Base-by-base conservation (phyloP, 2,888 invertebrate genomes). In the Apodemia zela region DNA sequence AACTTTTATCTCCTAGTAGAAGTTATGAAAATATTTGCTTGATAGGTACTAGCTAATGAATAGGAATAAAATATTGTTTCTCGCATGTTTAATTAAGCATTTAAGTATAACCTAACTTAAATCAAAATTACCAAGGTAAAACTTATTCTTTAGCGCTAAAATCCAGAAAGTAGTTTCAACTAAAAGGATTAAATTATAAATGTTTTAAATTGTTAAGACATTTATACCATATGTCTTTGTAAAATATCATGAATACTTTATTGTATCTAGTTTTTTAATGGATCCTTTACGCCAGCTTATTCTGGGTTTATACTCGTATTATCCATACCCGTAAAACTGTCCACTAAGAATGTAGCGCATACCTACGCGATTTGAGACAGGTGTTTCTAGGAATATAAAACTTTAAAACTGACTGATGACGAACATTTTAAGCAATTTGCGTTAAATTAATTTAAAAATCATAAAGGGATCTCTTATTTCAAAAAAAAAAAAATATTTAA, bases 21-120 rank as follows among this genome's bases (percentile, higher is more conserved):
- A 13, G 13, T 51, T 13, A 51, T 21, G 51, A 10, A 51, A 21
- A 77, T 85, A 81, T 82, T 82, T 76, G 78, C 80, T n/a, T n/a
- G n/a, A 11, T 51, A 18, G 51, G 3, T 21, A 51, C 18, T 13
- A 21, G 51, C 18, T 51, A 51, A 51, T 51, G 51, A 51, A 51
- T 13, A 5, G 3, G 51, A 51, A 13, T 51, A 51, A 51, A 51
- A 5, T 13, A 4, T 21, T 21, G 11, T 21, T 51, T 51, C 18
- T 13, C 13, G 2, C 5, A 3, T 29, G 0, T 29, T 0, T 11
- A 17, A 47, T 17, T 47, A 47, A 7, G 7, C 11, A 49, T 49
- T 49, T 49, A 3, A 38, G 4, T 38, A 13, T 13, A 38, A 38
- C 15, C 13, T 13, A 15, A 3, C 13, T 38, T 38, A 13, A 13